These are phyloP conservation scores for Ooceraea biroi DNA, from an alignment of 1,140 invertebrate species.

Conservation along the genomic window DNA sequence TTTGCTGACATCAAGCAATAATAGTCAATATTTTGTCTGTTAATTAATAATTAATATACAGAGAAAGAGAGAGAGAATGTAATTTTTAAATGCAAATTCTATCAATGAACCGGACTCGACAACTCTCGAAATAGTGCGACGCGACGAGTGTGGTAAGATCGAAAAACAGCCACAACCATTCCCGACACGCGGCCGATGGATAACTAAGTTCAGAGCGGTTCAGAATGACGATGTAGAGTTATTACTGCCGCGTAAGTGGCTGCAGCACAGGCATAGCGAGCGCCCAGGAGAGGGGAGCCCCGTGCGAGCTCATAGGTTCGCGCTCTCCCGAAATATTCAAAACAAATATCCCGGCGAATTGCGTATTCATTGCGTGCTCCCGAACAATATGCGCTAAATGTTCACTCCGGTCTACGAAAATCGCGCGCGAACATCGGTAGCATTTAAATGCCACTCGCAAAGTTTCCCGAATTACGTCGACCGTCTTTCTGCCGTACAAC, in stretches of 20 bases:
- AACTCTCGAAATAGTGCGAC: too few relatives aligned
- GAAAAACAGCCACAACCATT: slow-evolving; percentile 12
- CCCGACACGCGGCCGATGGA: slow-evolving; percentile 61
- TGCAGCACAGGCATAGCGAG: slow-evolving; percentile 41
- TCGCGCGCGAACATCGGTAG: slow-evolving; percentile 18
- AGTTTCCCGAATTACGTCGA: background rate
- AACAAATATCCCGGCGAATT: background rate
- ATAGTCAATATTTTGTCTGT: too few relatives aligned
- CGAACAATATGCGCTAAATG: background rate
- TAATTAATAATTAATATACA: background rate
- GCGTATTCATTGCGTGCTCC: background rate
- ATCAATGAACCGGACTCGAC: too few relatives aligned
- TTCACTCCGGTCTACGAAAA: background rate
- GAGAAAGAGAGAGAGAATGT: too few relatives aligned
- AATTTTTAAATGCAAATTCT: too few relatives aligned
- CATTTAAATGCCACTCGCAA: background rate
- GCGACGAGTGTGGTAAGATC: background rate
- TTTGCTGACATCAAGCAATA: too few relatives aligned
- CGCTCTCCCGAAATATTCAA: slow-evolving; percentile 13
- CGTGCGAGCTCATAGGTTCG: background rate
- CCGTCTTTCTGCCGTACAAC: too few relatives aligned
- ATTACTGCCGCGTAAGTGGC: slow-evolving; percentile 79
- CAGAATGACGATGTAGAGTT: slow-evolving; percentile 75
- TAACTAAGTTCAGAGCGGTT: slow-evolving; percentile 76
- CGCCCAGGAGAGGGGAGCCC: background rate